Conservation (phyloP, 2,113 vertebrate species). For the Saimiri boliviensis region DNA sequence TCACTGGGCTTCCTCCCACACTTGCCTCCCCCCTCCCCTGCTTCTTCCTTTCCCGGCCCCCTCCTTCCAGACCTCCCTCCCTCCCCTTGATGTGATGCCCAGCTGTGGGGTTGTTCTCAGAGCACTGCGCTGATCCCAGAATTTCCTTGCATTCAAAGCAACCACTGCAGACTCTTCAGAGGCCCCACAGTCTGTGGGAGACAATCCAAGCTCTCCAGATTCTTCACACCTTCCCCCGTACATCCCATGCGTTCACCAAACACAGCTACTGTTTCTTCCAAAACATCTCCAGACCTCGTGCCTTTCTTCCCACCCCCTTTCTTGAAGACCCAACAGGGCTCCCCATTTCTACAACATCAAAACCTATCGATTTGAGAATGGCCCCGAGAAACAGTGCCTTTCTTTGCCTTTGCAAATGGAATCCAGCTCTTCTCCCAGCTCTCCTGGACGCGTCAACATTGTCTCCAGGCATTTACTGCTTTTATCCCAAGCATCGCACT, state of each 20-base stretch:
- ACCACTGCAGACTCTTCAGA: not conserved
- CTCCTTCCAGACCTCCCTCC: not conserved
- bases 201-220: too few relatives aligned
- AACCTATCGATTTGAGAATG: not conserved
- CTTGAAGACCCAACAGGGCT: not conserved
- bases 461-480: not conserved
- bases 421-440: not conserved
- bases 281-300: not conserved
- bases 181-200: not conserved
- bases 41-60: too few relatives aligned
- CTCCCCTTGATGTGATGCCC: rapidly evolving
- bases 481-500: too few relatives aligned
- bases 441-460: rapidly evolving
- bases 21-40: not conserved
- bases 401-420: not conserved
- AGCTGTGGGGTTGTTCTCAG: not conserved
- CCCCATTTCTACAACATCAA: not conserved
- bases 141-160: not conserved
- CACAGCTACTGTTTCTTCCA: too few relatives aligned
- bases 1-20: rapidly evolving
- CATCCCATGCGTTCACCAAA: rapidly evolving
- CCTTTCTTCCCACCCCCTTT: too few relatives aligned
- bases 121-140: rapidly evolving
- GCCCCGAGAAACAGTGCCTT: not conserved
- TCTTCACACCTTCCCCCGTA: rapidly evolving